Evolutionary conservation across 2,888 invertebrate genomes (phyloP).

Genomic region (Gortyna flavago): DNA sequence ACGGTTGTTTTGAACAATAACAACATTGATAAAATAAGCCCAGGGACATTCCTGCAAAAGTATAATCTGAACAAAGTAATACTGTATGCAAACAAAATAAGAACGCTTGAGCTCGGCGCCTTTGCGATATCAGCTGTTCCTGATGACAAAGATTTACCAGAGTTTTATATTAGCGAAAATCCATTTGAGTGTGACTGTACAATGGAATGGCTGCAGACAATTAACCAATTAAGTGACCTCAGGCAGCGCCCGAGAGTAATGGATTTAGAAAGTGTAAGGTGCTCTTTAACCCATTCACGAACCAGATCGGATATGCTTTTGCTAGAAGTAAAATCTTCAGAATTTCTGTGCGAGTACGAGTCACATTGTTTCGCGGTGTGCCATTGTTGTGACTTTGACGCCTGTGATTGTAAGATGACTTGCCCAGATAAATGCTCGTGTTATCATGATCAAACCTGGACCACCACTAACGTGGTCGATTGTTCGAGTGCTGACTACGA

Average conservation of each 20-base stretch:
- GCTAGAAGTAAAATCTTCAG: slow-evolving; percentile 92
- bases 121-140: slow-evolving; percentile 92
- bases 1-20: slow-evolving; percentile 94
- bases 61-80: slow-evolving; percentile 93
- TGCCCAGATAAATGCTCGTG: slow-evolving; percentile 96
- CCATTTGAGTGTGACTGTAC: slow-evolving; percentile 96
- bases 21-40: slow-evolving; percentile 92
- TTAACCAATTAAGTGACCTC: slow-evolving; percentile 93
- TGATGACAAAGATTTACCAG: slow-evolving; percentile 92
- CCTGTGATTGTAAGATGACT: slow-evolving; percentile 97
- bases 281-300: slow-evolving; percentile 93
- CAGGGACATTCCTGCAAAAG: slow-evolving; percentile 93
- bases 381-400: slow-evolving; percentile 97
- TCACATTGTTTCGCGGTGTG: slow-evolving; percentile 96
- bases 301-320: slow-evolving; percentile 91
- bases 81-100: slow-evolving; percentile 93
- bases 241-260: slow-evolving; percentile 94
- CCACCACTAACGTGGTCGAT: slow-evolving; percentile 94
- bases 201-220: slow-evolving; percentile 96
- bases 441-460: slow-evolving; percentile 96
- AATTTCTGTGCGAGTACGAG: slow-evolving; percentile 95
- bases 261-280: slow-evolving; percentile 94
- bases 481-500: slow-evolving; percentile 94
- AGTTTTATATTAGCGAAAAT: slow-evolving; percentile 95
- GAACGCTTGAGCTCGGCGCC: slow-evolving; percentile 93